A percentile compares a stretch with the other conserved stretches of the same genome.
Evolutionary conservation across 1,140 invertebrate species (phyloP).

Genomic region (Zaprionus inermis): DNA sequence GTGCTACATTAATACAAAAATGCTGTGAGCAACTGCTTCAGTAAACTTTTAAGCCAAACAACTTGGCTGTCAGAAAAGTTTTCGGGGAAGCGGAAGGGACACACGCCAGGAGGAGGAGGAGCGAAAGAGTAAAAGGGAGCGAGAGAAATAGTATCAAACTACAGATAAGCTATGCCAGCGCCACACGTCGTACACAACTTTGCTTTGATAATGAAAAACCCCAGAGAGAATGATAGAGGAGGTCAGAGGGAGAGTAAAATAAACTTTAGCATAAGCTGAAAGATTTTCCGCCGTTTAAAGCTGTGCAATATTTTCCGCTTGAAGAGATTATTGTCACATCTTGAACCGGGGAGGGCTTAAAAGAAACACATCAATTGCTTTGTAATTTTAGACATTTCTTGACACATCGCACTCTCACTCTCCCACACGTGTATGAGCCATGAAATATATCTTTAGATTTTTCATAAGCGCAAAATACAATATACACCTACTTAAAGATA

Average conservation of each 20-base stretch:
- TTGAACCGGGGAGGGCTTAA: conserved; percentile 5
- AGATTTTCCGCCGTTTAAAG: conserved; percentile 36
- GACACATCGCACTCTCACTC: conserved; percentile 31
- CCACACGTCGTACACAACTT: conserved; percentile 38
- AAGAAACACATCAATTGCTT: conserved; percentile 75
- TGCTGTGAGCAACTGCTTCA: conserved; percentile 23
- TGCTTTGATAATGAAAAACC: conserved; percentile 53
- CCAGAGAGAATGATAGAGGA: conserved; percentile 6
- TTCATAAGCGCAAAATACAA: conserved; percentile 49
- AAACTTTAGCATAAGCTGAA: conserved; percentile 37
- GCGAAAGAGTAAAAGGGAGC: not conserved
- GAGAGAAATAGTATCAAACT: conserved; percentile 43
- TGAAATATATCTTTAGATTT: conserved; percentile 63
- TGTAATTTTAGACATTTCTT: conserved; percentile 67
- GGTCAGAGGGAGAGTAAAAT: conserved; percentile 2
- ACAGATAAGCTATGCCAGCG: conserved; percentile 27
- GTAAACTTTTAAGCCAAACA: conserved; percentile 32
- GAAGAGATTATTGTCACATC: conserved; percentile 48
- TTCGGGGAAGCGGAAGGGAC: conserved; percentile 6
- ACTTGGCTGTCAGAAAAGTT: conserved; percentile 59
- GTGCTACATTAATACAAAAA: not conserved
- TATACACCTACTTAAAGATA: not conserved
- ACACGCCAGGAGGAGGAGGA: not conserved
- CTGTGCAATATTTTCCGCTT: conserved; percentile 51
- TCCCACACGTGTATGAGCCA: conserved; percentile 14